These are phyloP conservation scores for Etia nguti DNA, from an alignment of 2,113 vertebrate species.

Conservation along the genomic window DNA sequence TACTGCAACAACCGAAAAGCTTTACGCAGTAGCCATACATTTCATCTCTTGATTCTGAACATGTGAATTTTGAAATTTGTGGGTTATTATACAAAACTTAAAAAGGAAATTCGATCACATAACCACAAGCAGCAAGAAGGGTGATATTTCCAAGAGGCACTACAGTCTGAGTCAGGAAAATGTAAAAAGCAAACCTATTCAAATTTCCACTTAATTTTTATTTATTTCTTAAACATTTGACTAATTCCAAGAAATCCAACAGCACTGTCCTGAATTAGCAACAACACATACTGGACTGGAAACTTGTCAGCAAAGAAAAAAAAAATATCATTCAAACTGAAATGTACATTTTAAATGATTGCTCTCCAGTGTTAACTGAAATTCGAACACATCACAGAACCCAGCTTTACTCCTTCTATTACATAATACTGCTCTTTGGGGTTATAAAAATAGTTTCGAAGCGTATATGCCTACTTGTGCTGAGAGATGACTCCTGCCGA, in stretches of 20 bases:
- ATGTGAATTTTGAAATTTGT: background rate
- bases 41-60: background rate
- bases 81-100: background rate
- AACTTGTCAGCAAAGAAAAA: slow-evolving; percentile 57
- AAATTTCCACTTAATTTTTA: slow-evolving; percentile 43
- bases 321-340: slow-evolving; percentile 70
- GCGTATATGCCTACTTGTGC: slow-evolving; percentile 50
- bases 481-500: slow-evolving; percentile 38
- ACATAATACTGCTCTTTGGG: slow-evolving; percentile 65
- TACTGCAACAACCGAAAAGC: background rate
- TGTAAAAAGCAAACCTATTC: background rate
- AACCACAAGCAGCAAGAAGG: background rate
- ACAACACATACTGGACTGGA: slow-evolving; percentile 64
- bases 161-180: background rate
- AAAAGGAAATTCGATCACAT: background rate
- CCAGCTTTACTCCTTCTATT: slow-evolving; percentile 46
- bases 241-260: slow-evolving; percentile 72
- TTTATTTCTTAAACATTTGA: slow-evolving; percentile 66
- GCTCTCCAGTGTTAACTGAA: slow-evolving; percentile 65
- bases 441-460: slow-evolving; percentile 61
- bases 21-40: background rate
- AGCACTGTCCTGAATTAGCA: slow-evolving; percentile 65
- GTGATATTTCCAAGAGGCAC: background rate
- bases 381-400: slow-evolving; percentile 47
- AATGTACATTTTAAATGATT: slow-evolving; percentile 55